Evolutionary conservation across 2,797 vertebrate species (phyloP).

Genomic region (Anguilla pacifica): DNA sequence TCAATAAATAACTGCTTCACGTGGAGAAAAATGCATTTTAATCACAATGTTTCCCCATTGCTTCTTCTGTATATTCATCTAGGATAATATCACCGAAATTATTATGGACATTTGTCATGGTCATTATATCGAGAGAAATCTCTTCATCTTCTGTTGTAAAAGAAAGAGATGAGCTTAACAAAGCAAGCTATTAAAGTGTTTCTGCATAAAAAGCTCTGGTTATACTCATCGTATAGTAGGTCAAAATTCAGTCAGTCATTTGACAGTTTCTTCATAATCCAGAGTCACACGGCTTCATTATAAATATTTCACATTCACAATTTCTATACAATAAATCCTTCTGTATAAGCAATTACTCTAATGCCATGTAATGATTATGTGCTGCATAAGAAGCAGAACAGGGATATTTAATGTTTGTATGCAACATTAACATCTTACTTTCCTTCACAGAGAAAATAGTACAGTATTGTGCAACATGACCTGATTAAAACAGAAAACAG

Average conservation of each 20-base stretch:
- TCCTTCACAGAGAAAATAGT: constrained; percentile 1
- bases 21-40: constrained; percentile 10
- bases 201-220: constrained; percentile 10
- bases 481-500: constrained; percentile 5
- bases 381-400: neutral
- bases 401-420: constrained; percentile 2
- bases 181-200: constrained; percentile 3
- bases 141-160: neutral
- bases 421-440: neutral
- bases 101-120: constrained; percentile 1
- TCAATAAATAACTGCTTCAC: constrained; percentile 20
- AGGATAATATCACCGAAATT: neutral
- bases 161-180: neutral
- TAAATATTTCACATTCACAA: constrained; percentile 11
- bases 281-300: neutral
- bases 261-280: neutral
- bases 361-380: constrained; percentile 6
- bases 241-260: neutral
- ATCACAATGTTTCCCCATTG: neutral
- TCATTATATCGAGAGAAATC: neutral
- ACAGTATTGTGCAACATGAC: constrained; percentile 24
- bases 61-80: neutral
- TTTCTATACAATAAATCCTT: constrained; percentile 5
- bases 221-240: neutral
- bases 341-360: neutral